Percentiles rank a stretch among this genome's conserved stretches.
These are phyloP conservation scores for Heterocephalus glaber DNA, from an alignment of 2,113 vertebrate species.

Conservation along the genomic window DNA sequence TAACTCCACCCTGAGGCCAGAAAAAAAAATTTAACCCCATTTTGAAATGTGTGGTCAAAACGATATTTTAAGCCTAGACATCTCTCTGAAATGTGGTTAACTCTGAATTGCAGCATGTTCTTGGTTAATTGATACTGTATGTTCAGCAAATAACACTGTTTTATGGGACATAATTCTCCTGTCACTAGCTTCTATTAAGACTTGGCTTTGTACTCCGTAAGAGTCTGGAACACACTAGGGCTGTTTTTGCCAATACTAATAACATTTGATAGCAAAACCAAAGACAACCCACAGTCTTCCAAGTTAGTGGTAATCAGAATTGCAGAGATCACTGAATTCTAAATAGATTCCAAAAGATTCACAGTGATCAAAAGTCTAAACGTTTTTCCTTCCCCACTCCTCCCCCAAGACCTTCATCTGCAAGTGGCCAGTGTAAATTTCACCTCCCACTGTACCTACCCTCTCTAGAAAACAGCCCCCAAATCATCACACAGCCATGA, in stretches of 20 bases:
- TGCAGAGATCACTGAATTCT: constrained; percentile 42
- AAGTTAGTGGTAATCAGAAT: constrained; percentile 56
- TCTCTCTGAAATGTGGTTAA: constrained; percentile 64
- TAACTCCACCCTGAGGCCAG: not conserved
- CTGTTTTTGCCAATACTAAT: constrained; percentile 69
- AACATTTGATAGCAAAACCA: constrained; percentile 67
- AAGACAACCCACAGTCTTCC: constrained; percentile 50
- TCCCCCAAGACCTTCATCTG: not conserved
- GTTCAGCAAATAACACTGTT: constrained; percentile 68
- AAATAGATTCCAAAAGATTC: constrained; percentile 39
- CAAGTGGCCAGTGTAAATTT: not conserved
- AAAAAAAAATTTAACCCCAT: not conserved
- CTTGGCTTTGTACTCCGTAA: constrained; percentile 37
- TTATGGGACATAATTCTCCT: constrained; percentile 19
- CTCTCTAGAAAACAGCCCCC: not conserved
- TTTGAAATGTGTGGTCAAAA: constrained; percentile 64
- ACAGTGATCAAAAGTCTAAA: constrained; percentile 19
- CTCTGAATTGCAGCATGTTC: constrained; percentile 47
- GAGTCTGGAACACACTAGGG: not conserved
- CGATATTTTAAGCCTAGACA: constrained; percentile 55
- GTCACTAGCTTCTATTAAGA: constrained; percentile 28
- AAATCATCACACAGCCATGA: not conserved
- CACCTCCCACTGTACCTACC: not conserved
- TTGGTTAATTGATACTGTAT: constrained; percentile 45
- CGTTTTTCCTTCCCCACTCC: not conserved